phyloP scores from a whole-genome alignment of 2,888 invertebrate genomes.

The Euphydryas editha region DNA sequence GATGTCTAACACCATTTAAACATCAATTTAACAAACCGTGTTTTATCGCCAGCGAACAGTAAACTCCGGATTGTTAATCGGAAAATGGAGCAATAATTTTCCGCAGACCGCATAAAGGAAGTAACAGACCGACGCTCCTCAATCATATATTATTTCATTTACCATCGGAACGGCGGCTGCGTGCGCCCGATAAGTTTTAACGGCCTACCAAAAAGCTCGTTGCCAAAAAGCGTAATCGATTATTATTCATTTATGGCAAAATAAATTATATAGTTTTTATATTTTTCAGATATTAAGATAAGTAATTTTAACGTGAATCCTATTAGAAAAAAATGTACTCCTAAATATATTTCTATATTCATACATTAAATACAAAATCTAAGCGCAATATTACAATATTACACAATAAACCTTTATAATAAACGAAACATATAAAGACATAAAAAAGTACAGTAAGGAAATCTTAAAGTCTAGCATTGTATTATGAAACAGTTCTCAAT shows the following conservation, averaged over 20 bases:
- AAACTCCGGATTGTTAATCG: slow-evolving; percentile 11
- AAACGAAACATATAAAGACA: not conserved
- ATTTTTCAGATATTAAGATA: not conserved
- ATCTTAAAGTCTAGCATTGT: not conserved
- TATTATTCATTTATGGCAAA: slow-evolving; percentile 17
- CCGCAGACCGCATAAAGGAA: slow-evolving; percentile 23
- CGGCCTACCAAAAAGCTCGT: slow-evolving; percentile 29
- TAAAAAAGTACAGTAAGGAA: not conserved
- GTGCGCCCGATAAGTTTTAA: slow-evolving; percentile 33
- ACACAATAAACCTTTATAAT: not conserved
- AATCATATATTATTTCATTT: slow-evolving; percentile 35
- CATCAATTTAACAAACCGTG: not conserved
- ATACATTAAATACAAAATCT: not conserved
- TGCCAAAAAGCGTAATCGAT: slow-evolving; percentile 31
- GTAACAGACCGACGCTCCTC: slow-evolving; percentile 21
- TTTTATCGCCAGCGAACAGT: not conserved
- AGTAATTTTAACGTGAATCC: not conserved
- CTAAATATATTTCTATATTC: not conserved
- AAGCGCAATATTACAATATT: no score
- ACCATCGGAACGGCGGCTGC: slow-evolving; percentile 27
- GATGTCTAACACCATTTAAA: not conserved
- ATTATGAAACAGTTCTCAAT: not conserved
- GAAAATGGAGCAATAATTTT: slow-evolving; percentile 7
- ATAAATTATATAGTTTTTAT: slow-evolving; percentile 6
- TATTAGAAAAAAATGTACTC: not conserved